Evolutionary conservation across 1,140 invertebrate species (phyloP), one percentile per base, ranked within the genome.

Genomic region (Ruditapes philippinarum): DNA sequence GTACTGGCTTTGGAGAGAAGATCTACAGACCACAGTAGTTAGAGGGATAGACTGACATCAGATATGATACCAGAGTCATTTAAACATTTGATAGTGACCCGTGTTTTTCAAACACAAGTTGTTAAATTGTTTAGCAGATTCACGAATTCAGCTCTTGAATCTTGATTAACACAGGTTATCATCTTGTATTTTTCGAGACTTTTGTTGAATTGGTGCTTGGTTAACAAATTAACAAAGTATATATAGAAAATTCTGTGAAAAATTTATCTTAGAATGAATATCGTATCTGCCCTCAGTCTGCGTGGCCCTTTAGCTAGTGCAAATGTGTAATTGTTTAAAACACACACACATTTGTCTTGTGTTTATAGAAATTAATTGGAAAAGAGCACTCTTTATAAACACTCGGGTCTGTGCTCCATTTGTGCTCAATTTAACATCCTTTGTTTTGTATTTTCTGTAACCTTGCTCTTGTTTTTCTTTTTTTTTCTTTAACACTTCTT

Each of bases 381-480:
- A 96, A 96, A 96, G 96, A 96, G 96, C 96, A 96, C 95, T 96
- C 94, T 96, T 96, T 95, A 95, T 96, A 96, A 96, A 96, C 96
- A 96, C 96, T 96, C 96, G 96, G 96, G 95, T 93, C 89, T 89
- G 80, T 73, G 42, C 57, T 89, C 80, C 80, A 25, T 19, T 14
- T 89, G 87, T 89, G 87, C 87, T 89, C 87, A 89, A 81, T 36
- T 76, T 51, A 88, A 38, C 62, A 88, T 74, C 78, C n/a, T 79
- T 86, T 65, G 22, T 49, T 88, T 76, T 11, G 45, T 76, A 80
- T 42, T 78, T 65, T 78, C 36, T 68, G 11, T 70, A n/a, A 70
- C 65, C 12, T 38, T 38, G 36, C 36, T 36, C n/a, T n/a, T n/a
- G n/a, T n/a, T n/a, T n/a, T n/a, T n/a, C 7, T 12, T 9, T 70